phyloP scores from a whole-genome alignment of 2,113 vertebrate species.

The Phoxinus phoxinus region DNA sequence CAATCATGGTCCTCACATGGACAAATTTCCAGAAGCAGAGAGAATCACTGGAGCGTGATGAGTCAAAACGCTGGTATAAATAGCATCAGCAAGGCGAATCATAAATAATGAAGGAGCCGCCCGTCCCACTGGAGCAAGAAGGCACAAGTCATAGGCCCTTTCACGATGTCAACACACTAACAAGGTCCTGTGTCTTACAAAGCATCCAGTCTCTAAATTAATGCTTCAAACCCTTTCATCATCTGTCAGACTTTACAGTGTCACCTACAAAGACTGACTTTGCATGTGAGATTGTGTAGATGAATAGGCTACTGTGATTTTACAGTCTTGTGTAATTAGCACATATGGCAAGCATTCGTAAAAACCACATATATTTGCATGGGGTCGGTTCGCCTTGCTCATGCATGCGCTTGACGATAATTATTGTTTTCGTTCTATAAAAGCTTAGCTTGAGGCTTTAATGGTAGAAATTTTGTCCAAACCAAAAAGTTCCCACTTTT shows the following conservation, averaged over 20 bases:
- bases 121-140: constrained; percentile 59
- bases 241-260: not conserved
- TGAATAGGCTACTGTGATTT: not conserved
- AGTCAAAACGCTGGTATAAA: constrained; percentile 76
- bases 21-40: constrained; percentile 63
- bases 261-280: not conserved
- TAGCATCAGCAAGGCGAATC: constrained; percentile 64
- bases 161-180: constrained; percentile 5
- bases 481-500: not conserved
- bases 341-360: not conserved
- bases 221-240: not conserved
- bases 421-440: constrained; percentile 13
- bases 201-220: not conserved
- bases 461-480: not conserved
- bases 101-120: constrained; percentile 75
- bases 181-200: constrained; percentile 5
- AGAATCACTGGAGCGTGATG: constrained; percentile 67
- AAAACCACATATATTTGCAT: not conserved
- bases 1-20: constrained; percentile 50
- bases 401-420: not conserved
- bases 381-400: not conserved
- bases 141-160: constrained; percentile 46
- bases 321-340: not conserved
- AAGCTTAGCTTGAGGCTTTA: not conserved
- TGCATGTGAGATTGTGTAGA: not conserved